phyloP scores from a whole-genome alignment of 2,113 vertebrate species.

The Alectura lathami region DNA sequence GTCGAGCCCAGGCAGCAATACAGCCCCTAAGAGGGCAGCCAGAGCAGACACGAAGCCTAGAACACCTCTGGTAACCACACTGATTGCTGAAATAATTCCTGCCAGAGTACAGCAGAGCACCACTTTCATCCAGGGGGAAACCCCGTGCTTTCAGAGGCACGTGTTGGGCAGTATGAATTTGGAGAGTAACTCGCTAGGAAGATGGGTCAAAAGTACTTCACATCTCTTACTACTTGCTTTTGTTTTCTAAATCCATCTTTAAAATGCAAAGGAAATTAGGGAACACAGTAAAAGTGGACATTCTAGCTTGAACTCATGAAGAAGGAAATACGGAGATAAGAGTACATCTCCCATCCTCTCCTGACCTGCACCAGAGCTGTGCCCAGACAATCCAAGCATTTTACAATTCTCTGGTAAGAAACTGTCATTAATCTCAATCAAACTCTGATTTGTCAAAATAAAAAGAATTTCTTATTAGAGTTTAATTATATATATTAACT shows the following conservation, averaged over 20 bases:
- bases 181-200: neutral
- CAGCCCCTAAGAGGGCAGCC: neutral
- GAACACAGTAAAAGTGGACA: neutral
- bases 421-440: neutral
- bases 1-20: neutral
- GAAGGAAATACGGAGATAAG: neutral
- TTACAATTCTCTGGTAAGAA: neutral
- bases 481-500: neutral
- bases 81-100: neutral
- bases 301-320: neutral
- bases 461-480: neutral
- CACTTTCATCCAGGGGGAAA: neutral
- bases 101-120: neutral
- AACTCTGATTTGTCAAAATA: slow-evolving; percentile 6
- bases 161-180: neutral
- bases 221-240: neutral
- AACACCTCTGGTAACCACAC: fast-evolving
- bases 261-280: neutral
- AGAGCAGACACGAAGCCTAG: neutral
- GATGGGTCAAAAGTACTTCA: neutral
- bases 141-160: neutral
- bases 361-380: neutral
- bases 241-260: neutral
- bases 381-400: neutral
- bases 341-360: neutral